Evolutionary conservation across 2,888 invertebrate species (phyloP), one percentile per base, ranked within the genome.

Genomic region (Macaria liturata): DNA sequence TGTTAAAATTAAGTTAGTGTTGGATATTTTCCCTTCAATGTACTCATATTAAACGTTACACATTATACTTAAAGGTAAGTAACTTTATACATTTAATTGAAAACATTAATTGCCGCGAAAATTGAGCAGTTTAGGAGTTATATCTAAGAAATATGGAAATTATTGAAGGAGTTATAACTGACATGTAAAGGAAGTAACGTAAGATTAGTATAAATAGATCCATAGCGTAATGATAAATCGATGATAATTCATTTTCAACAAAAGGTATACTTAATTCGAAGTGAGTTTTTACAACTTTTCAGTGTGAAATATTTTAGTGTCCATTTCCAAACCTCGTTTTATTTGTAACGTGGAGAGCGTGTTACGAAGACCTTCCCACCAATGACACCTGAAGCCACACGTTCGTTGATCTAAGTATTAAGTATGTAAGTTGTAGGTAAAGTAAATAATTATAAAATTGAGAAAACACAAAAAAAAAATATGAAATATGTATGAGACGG

Each of bases 391-490:
- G 82, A 86, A 83, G 84, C 86, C 88, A 89, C 90, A 86, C 88
- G 89, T 88, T 86, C 81, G 78, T 87, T 81, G 83, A 83, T 84
- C 79, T 91, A 89, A 90, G 91, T 90, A 90, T 91, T 91, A 90
- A 86, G 78, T 86, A 86, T 82, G 82, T 90, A 89, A 91, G 90
- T 86, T 87, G 78, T 86, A 90, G 86, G 81, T 86, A 87, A 58
- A 45, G 37, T 49, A 89, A 81, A 74, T 70, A 81, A 78, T 78
- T 78, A 83, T 83, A 83, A 82, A 59, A 81, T 72, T 67, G 71
- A 72, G 80, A 83, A 84, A 81, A 78, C 74, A 78, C 74, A 76
- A 73, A 76, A 74, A 76, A 78, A 84, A 81, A 78, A 73, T 76
- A 75, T 69, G 66, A 70, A 80, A 72, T 75, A 76, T 81, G 80